Conservation (phyloP, 2,797 vertebrate genomes). For the Lacerta bilineata region DNA sequence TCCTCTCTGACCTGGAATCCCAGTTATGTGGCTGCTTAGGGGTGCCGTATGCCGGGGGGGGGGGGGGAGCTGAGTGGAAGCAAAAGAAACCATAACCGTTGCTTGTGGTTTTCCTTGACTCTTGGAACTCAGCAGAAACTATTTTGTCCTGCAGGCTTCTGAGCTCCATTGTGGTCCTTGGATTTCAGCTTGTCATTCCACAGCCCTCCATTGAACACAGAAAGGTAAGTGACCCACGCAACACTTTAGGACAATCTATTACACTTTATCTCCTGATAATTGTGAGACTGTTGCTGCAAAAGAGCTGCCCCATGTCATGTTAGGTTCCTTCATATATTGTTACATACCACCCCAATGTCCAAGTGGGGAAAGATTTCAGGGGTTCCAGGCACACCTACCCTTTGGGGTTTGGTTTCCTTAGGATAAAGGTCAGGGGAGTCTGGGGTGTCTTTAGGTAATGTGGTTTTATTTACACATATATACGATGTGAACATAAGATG, state of each 20-base stretch:
- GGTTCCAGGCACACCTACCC: too few species aligned
- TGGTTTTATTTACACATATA: too few species aligned
- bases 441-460: too few species aligned
- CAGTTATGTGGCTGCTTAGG: not conserved
- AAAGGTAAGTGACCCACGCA: constrained; percentile 86
- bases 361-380: too few species aligned
- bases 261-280: not conserved
- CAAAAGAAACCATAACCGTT: not conserved
- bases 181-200: constrained; percentile 82
- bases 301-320: not conserved
- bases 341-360: not conserved
- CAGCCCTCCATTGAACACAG: constrained; percentile 88
- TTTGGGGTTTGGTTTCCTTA: too few species aligned
- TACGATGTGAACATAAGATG: too few species aligned
- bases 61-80: too few species aligned
- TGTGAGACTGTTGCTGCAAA: not conserved
- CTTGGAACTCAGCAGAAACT: not conserved
- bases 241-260: not conserved
- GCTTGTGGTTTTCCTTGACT: not conserved
- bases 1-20: not conserved
- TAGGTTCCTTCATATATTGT: not conserved
- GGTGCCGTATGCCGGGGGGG: not conserved
- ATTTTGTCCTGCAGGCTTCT: constrained; percentile 82
- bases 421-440: too few species aligned
- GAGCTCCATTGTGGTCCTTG: constrained; percentile 84